phyloP scores from a whole-genome alignment of 2,113 vertebrate genomes.

The Crotalus tigris region DNA sequence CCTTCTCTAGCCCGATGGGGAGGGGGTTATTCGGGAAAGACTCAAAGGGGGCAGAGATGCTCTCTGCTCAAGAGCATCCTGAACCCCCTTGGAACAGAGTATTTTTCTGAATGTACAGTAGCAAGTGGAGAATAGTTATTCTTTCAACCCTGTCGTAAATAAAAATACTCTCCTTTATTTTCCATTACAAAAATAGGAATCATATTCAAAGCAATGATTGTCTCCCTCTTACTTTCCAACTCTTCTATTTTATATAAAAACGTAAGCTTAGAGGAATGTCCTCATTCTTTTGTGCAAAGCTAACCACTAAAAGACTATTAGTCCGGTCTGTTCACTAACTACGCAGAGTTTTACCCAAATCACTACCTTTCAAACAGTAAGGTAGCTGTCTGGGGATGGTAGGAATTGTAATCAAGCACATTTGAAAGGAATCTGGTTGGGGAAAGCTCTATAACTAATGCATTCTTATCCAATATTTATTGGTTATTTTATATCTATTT shows the following conservation, averaged over 20 bases:
- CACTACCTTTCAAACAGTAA: background rate
- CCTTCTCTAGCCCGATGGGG: conserved; percentile 50
- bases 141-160: conserved; percentile 91
- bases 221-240: conserved; percentile 67
- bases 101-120: conserved; percentile 89
- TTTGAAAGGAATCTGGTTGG: background rate
- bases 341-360: background rate
- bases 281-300: conserved; percentile 80
- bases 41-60: conserved; percentile 81
- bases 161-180: conserved; percentile 98
- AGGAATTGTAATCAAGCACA: background rate
- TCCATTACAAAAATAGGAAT: conserved; percentile 93
- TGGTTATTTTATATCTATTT: conserved; percentile 73
- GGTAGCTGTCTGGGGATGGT: background rate
- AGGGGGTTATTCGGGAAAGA: conserved; percentile 53
- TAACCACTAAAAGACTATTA: conserved; percentile 67
- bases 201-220: conserved; percentile 96
- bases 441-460: conserved; percentile 65
- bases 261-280: conserved; percentile 85
- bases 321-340: background rate
- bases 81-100: conserved; percentile 83
- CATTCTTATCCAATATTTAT: conserved; percentile 76
- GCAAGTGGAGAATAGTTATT: conserved; percentile 86
- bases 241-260: conserved; percentile 95
- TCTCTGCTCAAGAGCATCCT: conserved; percentile 80